A percentile compares a stretch with the other conserved stretches of the same genome.
Conservation (phyloP, 2,113 vertebrate genomes). For the Albula glossodonta region DNA sequence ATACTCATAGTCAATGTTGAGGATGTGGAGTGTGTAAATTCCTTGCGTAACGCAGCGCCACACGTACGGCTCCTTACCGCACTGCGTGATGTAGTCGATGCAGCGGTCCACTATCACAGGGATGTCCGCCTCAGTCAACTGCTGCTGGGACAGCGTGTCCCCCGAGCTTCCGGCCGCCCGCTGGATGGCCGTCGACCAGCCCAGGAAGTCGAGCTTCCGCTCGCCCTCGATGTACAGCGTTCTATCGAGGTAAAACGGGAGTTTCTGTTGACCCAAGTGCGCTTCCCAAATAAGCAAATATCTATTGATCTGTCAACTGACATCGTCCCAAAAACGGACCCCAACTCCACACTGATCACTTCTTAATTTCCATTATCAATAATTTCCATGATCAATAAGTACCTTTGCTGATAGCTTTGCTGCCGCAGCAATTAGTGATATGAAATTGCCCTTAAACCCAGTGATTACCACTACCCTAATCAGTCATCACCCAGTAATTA, state of each 20-base stretch:
- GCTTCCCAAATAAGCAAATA: background rate
- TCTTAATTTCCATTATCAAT: background rate
- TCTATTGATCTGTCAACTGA: background rate
- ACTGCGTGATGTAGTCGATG: constrained; percentile 88
- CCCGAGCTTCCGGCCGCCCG: constrained; percentile 81
- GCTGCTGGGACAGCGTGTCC: constrained; percentile 85
- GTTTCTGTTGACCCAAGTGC: background rate
- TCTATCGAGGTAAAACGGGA: constrained; percentile 53
- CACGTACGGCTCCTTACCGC: constrained; percentile 68
- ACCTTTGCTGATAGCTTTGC: too few species aligned
- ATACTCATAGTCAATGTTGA: too few species aligned
- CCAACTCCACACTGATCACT: background rate
- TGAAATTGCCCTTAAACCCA: background rate
- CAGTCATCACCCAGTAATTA: background rate
- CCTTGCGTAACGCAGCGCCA: background rate
- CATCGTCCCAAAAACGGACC: background rate
- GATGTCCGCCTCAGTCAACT: constrained; percentile 85
- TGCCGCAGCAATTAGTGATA: background rate
- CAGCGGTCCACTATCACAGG: constrained; percentile 88
- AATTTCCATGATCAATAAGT: background rate
- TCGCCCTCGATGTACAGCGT: constrained; percentile 89
- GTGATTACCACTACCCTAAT: background rate
- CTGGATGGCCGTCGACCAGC: constrained; percentile 84
- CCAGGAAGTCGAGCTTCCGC: constrained; percentile 83
- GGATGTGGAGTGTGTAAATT: background rate